Conservation (phyloP, 2,113 vertebrate genomes). For the Anarhynchus alexandrinus region DNA sequence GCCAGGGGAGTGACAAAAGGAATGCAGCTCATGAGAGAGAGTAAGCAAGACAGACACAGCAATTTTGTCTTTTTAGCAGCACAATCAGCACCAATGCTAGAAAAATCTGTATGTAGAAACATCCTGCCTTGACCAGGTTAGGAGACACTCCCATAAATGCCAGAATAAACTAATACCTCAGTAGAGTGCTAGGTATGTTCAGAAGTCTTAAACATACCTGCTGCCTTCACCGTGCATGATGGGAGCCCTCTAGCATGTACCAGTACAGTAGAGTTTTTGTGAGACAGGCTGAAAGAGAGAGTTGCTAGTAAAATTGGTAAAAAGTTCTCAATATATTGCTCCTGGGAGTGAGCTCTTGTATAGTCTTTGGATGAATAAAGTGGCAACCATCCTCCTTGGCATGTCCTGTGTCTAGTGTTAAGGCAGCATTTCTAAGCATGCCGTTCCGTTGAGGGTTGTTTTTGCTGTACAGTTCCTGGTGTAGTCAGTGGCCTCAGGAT, state of each 20-base stretch:
- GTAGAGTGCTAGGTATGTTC: neutral
- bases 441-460: neutral
- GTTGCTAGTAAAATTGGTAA: neutral
- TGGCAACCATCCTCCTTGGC: neutral
- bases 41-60: neutral
- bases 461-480: neutral
- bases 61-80: neutral
- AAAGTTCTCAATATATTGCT: neutral
- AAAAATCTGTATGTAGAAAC: neutral
- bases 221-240: neutral
- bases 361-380: neutral
- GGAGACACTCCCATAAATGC: neutral
- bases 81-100: neutral
- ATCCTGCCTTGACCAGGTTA: neutral
- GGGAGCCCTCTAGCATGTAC: neutral
- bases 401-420: neutral
- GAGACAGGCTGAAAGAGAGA: neutral
- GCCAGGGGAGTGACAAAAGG: neutral
- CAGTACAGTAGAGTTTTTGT: neutral
- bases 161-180: neutral
- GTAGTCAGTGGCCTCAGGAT: neutral
- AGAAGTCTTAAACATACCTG: too few relatives aligned
- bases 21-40: neutral
- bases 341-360: neutral
- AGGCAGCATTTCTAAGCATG: neutral